A percentile compares a stretch with the other conserved stretches of the same genome.
Conservation (phyloP, 2,797 vertebrate genomes). For the Mastacembelus armatus region DNA sequence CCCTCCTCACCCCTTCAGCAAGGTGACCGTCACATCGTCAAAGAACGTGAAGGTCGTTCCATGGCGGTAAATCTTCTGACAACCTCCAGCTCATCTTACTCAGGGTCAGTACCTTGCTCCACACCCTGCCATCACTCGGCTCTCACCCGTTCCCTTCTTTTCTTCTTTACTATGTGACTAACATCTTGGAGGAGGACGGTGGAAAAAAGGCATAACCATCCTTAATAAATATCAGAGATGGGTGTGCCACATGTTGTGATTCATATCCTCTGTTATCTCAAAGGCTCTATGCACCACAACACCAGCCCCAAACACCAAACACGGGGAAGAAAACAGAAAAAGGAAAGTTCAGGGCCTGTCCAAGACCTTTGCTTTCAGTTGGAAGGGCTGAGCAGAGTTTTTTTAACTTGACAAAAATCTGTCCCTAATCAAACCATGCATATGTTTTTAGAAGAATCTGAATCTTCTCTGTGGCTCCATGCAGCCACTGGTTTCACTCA, state of each 20-base stretch:
- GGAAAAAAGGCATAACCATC: slow-evolving; percentile 46
- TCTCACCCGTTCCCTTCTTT: slow-evolving; percentile 11
- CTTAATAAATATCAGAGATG: slow-evolving; percentile 62
- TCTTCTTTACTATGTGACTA: slow-evolving; percentile 48
- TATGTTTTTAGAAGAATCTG: not conserved
- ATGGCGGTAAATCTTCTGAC: slow-evolving; percentile 48
- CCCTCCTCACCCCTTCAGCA: not conserved
- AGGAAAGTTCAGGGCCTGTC: slow-evolving; percentile 15
- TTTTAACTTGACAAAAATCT: not conserved
- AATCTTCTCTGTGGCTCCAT: not conserved
- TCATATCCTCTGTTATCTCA: slow-evolving; percentile 63
- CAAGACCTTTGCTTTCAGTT: slow-evolving; percentile 28
- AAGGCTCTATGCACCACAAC: slow-evolving; percentile 34
- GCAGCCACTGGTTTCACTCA: not conserved
- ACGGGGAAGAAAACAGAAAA: slow-evolving; percentile 19
- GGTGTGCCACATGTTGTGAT: slow-evolving; percentile 52
- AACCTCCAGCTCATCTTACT: slow-evolving; percentile 39
- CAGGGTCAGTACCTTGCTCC: not conserved
- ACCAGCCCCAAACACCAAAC: slow-evolving; percentile 37
- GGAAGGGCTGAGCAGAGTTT: not conserved
- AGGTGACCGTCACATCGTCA: slow-evolving; percentile 22
- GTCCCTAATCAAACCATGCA: not conserved
- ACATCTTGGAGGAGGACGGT: slow-evolving; percentile 42
- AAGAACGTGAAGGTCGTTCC: slow-evolving; percentile 37
- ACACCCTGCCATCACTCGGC: slow-evolving; percentile 1